Evolutionary conservation across 2,797 vertebrate species (phyloP).

Genomic region (Limnodromus scolopaceus): DNA sequence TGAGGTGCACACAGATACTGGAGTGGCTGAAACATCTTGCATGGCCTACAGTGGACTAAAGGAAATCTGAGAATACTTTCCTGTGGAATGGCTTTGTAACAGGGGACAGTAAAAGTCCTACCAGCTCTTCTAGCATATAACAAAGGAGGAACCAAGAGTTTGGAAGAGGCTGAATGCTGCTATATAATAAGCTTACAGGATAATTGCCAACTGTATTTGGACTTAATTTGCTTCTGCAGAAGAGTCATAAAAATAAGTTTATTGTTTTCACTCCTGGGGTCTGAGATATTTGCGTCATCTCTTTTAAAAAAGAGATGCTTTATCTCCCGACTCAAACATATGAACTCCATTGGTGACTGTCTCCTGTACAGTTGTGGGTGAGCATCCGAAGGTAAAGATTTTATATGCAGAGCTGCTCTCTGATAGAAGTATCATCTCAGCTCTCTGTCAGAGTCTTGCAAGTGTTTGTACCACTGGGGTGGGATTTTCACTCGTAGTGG

Average conservation of each 20-base stretch:
- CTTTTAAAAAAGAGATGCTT: neutral
- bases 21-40: neutral
- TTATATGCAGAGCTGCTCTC: neutral
- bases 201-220: conserved; percentile 16
- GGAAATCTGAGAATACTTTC: neutral
- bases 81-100: neutral
- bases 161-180: neutral
- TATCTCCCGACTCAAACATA: neutral
- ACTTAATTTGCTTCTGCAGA: conserved; percentile 36
- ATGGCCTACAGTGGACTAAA: neutral
- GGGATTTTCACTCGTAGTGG: neutral
- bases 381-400: neutral
- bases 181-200: conserved; percentile 24
- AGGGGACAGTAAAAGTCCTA: neutral
- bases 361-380: neutral
- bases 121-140: neutral
- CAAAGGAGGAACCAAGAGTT: neutral
- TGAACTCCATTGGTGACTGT: neutral
- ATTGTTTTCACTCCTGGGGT: conserved; percentile 14
- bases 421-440: neutral
- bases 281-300: neutral
- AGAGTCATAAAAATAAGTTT: conserved; percentile 20
- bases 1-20: rapidly evolving
- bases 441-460: neutral
- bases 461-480: neutral